phyloP scores from a whole-genome alignment of 1,140 invertebrate species.

The Aricia agestis region DNA sequence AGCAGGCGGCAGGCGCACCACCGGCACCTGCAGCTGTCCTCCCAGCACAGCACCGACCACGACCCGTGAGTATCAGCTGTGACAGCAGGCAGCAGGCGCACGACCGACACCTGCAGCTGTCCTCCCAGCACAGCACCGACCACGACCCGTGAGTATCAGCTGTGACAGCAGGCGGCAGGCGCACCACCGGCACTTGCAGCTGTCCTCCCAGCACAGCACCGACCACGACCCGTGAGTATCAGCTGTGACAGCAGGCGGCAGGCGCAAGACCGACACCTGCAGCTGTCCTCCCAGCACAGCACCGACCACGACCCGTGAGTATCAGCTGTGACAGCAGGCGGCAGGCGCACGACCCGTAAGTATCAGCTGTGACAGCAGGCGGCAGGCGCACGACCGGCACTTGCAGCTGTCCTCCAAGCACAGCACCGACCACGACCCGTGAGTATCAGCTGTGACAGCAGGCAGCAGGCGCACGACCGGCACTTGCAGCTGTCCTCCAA shows the following conservation, averaged over 20 bases:
- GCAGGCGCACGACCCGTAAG: constrained; percentile 50
- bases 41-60: constrained; percentile 51
- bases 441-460: no score
- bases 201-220: constrained; percentile 56
- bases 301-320: constrained; percentile 59
- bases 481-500: constrained; percentile 54
- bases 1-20: constrained; percentile 37
- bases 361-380: no score
- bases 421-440: constrained; percentile 58
- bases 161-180: constrained; percentile 28
- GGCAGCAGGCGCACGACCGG: constrained; percentile 46
- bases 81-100: constrained; percentile 52
- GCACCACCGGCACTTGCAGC: constrained; percentile 48
- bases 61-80: constrained; percentile 62
- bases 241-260: no score
- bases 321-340: background rate
- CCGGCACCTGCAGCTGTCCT: constrained; percentile 53
- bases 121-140: constrained; percentile 54
- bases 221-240: constrained; percentile 56
- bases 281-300: constrained; percentile 54
- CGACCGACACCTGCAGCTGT: constrained; percentile 51
- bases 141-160: constrained; percentile 49
- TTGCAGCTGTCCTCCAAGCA: constrained; percentile 54
- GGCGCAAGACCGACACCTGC: constrained; percentile 51
- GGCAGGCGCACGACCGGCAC: constrained; percentile 54